Evolutionary conservation across 2,113 vertebrate species (phyloP), one percentile per base, ranked within the genome.

Genomic region (Cochlearius cochlearius): DNA sequence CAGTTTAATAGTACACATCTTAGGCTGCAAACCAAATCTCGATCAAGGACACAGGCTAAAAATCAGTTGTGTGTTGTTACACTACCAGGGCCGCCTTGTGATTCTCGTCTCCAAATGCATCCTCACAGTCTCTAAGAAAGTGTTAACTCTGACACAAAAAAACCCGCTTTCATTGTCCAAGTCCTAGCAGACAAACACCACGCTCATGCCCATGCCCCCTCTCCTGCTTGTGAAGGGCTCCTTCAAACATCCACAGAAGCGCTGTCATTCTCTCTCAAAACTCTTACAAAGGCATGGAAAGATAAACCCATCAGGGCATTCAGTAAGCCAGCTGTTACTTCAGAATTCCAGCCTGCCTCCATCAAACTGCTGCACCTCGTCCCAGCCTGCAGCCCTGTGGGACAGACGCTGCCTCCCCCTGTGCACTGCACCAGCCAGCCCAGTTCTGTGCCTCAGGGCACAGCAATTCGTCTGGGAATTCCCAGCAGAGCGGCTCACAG

Each of bases 291-390:
- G 39, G 50, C 32, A 18, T 2, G 11, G 16, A n/a, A 32, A 47
- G 30, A 63, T 5, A 20, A 67, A 52, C 7, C 25, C 50, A 5
- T 6, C 7, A 3, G 14, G 23, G 39, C 58, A 29, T 30, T 32
- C 30, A 18, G 27, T 7, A 7, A 59, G 15, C 11, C 9, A 30
- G 12, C 8, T 10, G 14, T 26, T 49, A 43, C 9, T 84, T 10
- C 19, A 5, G 14, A 69, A 71, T 22, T 38, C 26, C 32, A 23
- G 36, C 9, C 27, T 39, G 21, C 41, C 55, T 52, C 4, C 15
- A 17, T 0, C 2, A 53, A 64, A 38, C 17, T 8, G 22, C 39
- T 22, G 23, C 36, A 18, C 19, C 39, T 36, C 2, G 0, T 27
- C 60, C 55, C 4, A 0, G 36, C 7, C 30, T 27, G 41, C 38